These are phyloP conservation scores for Pimpla rufipes DNA, from an alignment of 2,888 invertebrate species.

Conservation along the genomic window DNA sequence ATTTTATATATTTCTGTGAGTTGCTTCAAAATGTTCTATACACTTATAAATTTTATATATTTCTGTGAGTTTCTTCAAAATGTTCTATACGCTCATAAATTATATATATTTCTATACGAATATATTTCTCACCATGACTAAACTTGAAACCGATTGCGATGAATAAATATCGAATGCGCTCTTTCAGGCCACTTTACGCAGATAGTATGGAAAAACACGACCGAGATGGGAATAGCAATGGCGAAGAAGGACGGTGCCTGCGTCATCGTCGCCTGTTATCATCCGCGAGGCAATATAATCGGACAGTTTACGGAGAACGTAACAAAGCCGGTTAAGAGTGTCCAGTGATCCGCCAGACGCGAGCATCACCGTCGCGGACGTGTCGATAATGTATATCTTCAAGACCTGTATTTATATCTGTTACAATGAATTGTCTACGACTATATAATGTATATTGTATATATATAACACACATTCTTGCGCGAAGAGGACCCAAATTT, in stretches of 20 bases:
- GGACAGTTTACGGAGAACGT: constrained; percentile 86
- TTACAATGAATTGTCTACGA: constrained; percentile 58
- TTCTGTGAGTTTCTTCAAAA: too few species aligned
- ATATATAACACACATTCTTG: constrained; percentile 53
- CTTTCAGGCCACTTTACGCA: constrained; percentile 88
- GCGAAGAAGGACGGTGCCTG: constrained; percentile 88
- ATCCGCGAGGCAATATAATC: constrained; percentile 88
- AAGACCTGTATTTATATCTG: constrained; percentile 68
- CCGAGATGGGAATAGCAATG: constrained; percentile 91
- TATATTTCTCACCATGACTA: too few species aligned
- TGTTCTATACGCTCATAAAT: too few species aligned
- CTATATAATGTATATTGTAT: constrained; percentile 72
- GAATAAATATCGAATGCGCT: too few species aligned
- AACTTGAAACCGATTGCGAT: too few species aligned
- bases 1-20: too few species aligned
- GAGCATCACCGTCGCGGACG: constrained; percentile 17
- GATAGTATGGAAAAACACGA: constrained; percentile 93
- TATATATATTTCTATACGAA: too few species aligned
- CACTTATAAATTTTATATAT: too few species aligned
- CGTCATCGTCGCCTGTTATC: constrained; percentile 88
- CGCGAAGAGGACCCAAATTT: constrained; percentile 28
- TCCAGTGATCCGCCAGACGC: constrained; percentile 69
- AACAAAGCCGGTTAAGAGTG: constrained; percentile 77
- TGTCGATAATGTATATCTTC: constrained; percentile 76
- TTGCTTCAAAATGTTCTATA: too few species aligned